Conservation (phyloP, 2,113 vertebrate species). For the Semicossyphus pulcher region DNA sequence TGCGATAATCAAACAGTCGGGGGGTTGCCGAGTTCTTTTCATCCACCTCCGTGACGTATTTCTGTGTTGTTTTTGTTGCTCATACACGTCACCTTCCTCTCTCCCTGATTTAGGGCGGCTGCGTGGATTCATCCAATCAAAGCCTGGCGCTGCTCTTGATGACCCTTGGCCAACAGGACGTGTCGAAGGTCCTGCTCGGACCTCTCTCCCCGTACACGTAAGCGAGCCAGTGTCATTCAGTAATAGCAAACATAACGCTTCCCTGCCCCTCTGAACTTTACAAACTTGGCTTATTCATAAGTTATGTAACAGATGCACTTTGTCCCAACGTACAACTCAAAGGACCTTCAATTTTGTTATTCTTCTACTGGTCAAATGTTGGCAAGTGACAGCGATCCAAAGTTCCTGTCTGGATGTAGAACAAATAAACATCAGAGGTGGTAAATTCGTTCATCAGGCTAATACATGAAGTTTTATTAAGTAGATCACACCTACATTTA, state of each 20-base stretch:
- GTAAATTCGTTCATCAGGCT: no score
- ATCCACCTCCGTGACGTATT: constrained; percentile 35
- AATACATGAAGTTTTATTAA: no score
- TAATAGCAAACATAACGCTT: background rate
- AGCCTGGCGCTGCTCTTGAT: constrained; percentile 93
- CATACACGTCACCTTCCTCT: constrained; percentile 1
- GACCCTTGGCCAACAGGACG: constrained; percentile 97
- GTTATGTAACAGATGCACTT: constrained; percentile 5
- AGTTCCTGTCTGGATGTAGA: constrained; percentile 31
- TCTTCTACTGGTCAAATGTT: constrained; percentile 34
- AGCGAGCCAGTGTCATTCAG: constrained; percentile 71
- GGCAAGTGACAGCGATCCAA: constrained; percentile 28
- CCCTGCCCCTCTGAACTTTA: constrained; percentile 1
- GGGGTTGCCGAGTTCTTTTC: constrained; percentile 26
- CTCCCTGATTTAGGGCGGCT: constrained; percentile 89
- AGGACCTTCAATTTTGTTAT: constrained; percentile 24
- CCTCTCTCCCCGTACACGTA: constrained; percentile 97
- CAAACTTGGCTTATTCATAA: constrained; percentile 15
- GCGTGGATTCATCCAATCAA: constrained; percentile 96
- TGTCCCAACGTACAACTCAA: background rate
- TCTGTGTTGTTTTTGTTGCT: constrained; percentile 45
- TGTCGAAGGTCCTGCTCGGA: constrained; percentile 95
- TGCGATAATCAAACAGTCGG: background rate
- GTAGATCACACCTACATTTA: no score
- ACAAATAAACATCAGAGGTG: constrained; percentile 32